These are phyloP conservation scores for Clarias fuscus DNA, from an alignment of 2,797 vertebrate species.

Conservation along the genomic window DNA sequence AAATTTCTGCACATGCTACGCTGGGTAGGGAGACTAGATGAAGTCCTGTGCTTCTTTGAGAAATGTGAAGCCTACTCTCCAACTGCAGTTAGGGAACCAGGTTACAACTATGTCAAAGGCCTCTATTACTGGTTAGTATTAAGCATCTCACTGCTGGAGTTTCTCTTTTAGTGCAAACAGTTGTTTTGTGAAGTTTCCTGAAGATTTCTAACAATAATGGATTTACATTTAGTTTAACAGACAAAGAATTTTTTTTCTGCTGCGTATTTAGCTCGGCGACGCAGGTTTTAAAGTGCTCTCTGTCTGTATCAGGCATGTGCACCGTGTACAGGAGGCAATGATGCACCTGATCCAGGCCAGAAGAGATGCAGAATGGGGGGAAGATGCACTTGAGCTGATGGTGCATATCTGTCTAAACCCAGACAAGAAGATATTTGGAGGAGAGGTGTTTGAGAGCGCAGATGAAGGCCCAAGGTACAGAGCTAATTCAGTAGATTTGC, in stretches of 20 bases:
- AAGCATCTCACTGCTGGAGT: neutral
- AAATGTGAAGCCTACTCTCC: slow-evolving; percentile 56
- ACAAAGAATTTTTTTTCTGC: neutral
- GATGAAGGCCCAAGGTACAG: slow-evolving; percentile 62
- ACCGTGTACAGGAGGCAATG: slow-evolving; percentile 66
- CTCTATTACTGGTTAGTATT: slow-evolving; percentile 69
- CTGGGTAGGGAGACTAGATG: slow-evolving; percentile 66
- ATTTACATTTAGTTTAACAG: neutral
- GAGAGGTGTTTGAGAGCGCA: slow-evolving; percentile 66
- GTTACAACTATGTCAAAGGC: slow-evolving; percentile 70
- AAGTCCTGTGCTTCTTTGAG: slow-evolving; percentile 62
- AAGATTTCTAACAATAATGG: neutral
- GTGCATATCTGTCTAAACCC: slow-evolving; percentile 75
- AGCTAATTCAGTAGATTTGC: neutral
- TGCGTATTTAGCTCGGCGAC: neutral
- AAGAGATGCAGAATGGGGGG: slow-evolving; percentile 69
- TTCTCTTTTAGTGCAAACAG: neutral
- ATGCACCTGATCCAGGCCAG: slow-evolving; percentile 69
- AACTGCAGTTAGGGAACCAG: slow-evolving; percentile 61
- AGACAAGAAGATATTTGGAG: slow-evolving; percentile 71
- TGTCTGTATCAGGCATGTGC: slow-evolving; percentile 59
- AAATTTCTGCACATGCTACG: slow-evolving; percentile 66
- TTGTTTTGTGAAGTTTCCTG: neutral
- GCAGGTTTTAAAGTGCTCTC: neutral
- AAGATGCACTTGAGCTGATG: slow-evolving; percentile 63